These are phyloP conservation scores for Anser brachyrhynchus DNA, from an alignment of 2,113 vertebrate genomes.

Conservation along the genomic window DNA sequence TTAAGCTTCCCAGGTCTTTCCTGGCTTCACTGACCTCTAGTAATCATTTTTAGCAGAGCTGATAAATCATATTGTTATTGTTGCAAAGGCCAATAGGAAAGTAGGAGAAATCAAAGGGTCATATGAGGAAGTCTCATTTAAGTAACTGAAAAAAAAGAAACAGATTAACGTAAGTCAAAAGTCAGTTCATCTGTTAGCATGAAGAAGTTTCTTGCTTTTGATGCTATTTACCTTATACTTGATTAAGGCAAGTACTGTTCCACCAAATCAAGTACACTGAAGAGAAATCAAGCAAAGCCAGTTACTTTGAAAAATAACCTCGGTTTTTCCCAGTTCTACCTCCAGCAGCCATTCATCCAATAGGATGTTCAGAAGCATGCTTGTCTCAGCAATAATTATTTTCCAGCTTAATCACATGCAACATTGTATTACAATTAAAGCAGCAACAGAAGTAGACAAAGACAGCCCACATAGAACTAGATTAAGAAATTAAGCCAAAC, in stretches of 20 bases:
- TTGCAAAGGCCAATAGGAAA: not conserved
- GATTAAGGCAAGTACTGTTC: not conserved
- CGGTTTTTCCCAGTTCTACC: not conserved
- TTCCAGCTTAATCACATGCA: not conserved
- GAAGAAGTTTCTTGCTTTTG: not conserved
- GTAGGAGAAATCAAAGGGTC: not conserved
- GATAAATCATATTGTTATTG: not conserved
- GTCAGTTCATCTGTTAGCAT: not conserved
- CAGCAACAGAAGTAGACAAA: not conserved
- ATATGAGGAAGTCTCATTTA: not conserved
- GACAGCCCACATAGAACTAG: accelerated
- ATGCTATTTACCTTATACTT: not conserved
- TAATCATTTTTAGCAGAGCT: not conserved
- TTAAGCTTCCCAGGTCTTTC: not conserved
- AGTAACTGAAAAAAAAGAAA: not conserved
- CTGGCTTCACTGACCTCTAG: not conserved
- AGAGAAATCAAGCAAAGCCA: not conserved
- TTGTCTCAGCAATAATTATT: not conserved
- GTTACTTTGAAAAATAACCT: not conserved
- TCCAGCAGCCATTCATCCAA: not conserved
- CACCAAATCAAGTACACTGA: not conserved
- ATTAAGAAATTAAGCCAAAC: not conserved
- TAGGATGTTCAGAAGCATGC: not conserved
- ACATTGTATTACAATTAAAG: not conserved
- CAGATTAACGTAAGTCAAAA: not conserved